Evolutionary conservation across 2,888 invertebrate genomes (phyloP).

Genomic region (Minunthozetes semirufus): DNA sequence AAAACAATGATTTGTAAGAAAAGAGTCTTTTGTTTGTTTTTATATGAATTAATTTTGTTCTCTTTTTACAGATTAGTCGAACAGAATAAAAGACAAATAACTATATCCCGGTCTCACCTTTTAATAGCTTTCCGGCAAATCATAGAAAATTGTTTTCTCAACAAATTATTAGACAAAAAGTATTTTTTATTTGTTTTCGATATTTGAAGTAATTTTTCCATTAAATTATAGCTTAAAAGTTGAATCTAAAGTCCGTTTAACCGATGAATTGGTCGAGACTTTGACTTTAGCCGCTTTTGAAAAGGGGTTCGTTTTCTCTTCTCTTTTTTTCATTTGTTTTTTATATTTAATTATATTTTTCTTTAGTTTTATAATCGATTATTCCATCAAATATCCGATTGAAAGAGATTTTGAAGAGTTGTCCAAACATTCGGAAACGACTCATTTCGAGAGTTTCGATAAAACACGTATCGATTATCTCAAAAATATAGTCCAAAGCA

Average conservation of each 20-base stretch:
- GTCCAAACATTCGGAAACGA: slow-evolving; percentile 22
- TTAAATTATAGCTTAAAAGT: slow-evolving; percentile 8
- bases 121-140: slow-evolving; percentile 24
- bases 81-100: background rate
- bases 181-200: background rate
- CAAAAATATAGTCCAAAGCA: background rate
- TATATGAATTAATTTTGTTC: background rate
- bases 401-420: slow-evolving; percentile 59
- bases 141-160: background rate
- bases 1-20: slow-evolving; percentile 34
- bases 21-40: no score
- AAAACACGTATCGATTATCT: slow-evolving; percentile 24
- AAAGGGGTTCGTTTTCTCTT: slow-evolving; percentile 41
- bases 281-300: slow-evolving; percentile 39
- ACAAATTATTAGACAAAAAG: background rate
- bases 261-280: slow-evolving; percentile 37
- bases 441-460: slow-evolving; percentile 1
- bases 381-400: slow-evolving; percentile 60
- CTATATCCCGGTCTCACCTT: background rate
- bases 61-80: background rate
- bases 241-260: slow-evolving; percentile 26
- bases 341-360: slow-evolving; percentile 26
- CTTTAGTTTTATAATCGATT: slow-evolving; percentile 59
- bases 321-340: background rate
- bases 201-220: slow-evolving; percentile 8